Evolutionary conservation across 2,888 invertebrate species (phyloP).

Genomic region (Temnothorax rugatulus): DNA sequence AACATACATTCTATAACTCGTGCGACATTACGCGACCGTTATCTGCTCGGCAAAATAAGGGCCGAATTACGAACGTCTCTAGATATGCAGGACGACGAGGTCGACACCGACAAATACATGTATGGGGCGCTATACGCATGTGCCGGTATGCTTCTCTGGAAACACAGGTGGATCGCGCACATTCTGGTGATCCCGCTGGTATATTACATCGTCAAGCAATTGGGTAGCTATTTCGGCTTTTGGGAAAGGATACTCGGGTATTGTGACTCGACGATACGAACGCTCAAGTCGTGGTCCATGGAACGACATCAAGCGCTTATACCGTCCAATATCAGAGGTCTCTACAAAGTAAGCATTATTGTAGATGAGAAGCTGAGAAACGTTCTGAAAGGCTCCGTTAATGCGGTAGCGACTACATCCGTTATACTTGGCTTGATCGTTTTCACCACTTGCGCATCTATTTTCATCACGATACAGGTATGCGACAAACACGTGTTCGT

Average conservation of each 20-base stretch:
- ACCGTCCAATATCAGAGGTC: slow-evolving; percentile 92
- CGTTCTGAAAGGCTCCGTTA: slow-evolving; percentile 91
- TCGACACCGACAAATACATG: slow-evolving; percentile 88
- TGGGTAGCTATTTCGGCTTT: slow-evolving; percentile 86
- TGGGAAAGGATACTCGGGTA: slow-evolving; percentile 84
- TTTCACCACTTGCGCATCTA: slow-evolving; percentile 92
- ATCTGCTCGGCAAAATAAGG: slow-evolving; percentile 81
- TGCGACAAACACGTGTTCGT: slow-evolving; percentile 26
- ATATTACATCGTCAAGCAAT: slow-evolving; percentile 89
- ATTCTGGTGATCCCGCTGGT: slow-evolving; percentile 92
- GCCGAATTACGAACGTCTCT: slow-evolving; percentile 80
- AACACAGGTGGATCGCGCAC: slow-evolving; percentile 93
- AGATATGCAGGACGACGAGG: slow-evolving; percentile 79
- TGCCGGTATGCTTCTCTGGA: slow-evolving; percentile 94
- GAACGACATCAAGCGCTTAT: slow-evolving; percentile 90
- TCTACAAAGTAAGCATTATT: slow-evolving; percentile 90
- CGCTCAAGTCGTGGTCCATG: slow-evolving; percentile 88
- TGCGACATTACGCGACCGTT: slow-evolving; percentile 74
- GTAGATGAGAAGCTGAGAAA: slow-evolving; percentile 89
- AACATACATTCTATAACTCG: slow-evolving; percentile 41
- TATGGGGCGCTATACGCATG: slow-evolving; percentile 94
- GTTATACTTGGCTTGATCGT: slow-evolving; percentile 95
- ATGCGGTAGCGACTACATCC: slow-evolving; percentile 94
- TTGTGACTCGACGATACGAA: slow-evolving; percentile 85
- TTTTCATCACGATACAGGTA: slow-evolving; percentile 95